Percentiles rank a stretch among this genome's conserved stretches.
These are phyloP conservation scores for Rallus crepitans DNA, from an alignment of 2,797 vertebrate genomes.

Conservation along the genomic window DNA sequence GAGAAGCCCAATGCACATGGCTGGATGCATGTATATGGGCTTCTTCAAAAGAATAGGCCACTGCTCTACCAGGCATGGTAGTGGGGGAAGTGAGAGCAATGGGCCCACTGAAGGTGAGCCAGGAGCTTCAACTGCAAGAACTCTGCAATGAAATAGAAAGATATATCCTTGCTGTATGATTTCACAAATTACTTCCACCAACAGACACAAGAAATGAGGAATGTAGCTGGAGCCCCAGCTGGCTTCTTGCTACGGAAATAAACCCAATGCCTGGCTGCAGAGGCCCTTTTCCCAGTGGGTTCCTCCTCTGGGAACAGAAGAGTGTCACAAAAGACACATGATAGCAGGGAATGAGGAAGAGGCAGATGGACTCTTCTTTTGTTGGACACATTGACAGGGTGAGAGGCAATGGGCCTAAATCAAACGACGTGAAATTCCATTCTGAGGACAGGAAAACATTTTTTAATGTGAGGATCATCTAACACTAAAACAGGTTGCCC, in stretches of 20 bases:
- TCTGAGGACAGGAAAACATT: background rate
- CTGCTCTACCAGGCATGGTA: background rate
- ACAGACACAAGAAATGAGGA: accelerated
- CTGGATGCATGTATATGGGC: background rate
- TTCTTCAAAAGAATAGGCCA: background rate
- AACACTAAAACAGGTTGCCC: background rate
- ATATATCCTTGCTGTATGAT: background rate
- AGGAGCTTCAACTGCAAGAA: background rate
- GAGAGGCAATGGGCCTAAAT: background rate
- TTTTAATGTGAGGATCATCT: accelerated
- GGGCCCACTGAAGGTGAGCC: background rate
- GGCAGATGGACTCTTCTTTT: background rate
- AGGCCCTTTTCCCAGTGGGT: background rate
- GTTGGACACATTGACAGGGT: background rate
- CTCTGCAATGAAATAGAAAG: background rate
- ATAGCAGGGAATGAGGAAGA: background rate
- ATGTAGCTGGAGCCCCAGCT: background rate
- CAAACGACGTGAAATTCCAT: background rate
- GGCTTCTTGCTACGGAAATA: background rate
- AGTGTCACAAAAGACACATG: background rate
- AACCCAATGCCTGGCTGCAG: background rate
- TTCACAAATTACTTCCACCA: background rate
- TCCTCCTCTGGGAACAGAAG: background rate
- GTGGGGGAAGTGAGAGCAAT: accelerated
- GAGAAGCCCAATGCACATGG: accelerated